Conservation (phyloP, 2,113 vertebrate genomes). For the Saccopteryx leptura region DNA sequence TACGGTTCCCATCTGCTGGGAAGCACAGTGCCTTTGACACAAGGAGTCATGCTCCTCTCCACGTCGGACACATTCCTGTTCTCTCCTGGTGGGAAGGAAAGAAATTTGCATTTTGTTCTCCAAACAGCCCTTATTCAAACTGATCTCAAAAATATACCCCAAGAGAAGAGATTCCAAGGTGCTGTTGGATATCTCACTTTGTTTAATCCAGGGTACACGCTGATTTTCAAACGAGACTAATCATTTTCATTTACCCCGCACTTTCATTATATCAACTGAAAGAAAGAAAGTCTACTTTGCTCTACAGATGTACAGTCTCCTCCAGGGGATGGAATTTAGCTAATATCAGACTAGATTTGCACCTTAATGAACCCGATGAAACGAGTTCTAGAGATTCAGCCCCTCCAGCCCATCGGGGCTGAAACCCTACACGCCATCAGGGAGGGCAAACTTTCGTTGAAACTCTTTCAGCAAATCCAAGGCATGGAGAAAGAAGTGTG, state of each 20-base stretch:
- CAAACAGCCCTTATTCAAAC: not conserved
- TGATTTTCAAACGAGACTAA: not conserved
- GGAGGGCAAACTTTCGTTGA: slow-evolving; percentile 17
- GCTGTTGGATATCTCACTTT: not conserved
- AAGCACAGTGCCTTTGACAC: fast-evolving
- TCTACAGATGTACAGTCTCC: not conserved
- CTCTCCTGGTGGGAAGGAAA: not conserved
- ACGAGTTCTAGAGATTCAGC: fast-evolving
- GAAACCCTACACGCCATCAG: fast-evolving
- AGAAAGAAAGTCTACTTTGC: not conserved
- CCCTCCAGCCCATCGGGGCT: not conserved
- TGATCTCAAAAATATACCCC: not conserved
- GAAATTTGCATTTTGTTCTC: not conserved
- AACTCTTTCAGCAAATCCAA: slow-evolving; percentile 79
- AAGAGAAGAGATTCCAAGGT: not conserved
- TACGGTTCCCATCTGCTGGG: fast-evolving
- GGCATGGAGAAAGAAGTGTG: slow-evolving; percentile 78
- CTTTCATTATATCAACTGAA: not conserved
- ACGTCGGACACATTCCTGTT: not conserved
- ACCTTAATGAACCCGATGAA: fast-evolving
- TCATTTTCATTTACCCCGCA: not conserved
- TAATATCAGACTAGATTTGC: not conserved
- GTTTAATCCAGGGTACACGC: not conserved
- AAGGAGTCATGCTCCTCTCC: fast-evolving
- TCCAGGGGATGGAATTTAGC: not conserved